phyloP scores from a whole-genome alignment of 2,888 invertebrate species.

The Hirtodrosophila trivittata region DNA sequence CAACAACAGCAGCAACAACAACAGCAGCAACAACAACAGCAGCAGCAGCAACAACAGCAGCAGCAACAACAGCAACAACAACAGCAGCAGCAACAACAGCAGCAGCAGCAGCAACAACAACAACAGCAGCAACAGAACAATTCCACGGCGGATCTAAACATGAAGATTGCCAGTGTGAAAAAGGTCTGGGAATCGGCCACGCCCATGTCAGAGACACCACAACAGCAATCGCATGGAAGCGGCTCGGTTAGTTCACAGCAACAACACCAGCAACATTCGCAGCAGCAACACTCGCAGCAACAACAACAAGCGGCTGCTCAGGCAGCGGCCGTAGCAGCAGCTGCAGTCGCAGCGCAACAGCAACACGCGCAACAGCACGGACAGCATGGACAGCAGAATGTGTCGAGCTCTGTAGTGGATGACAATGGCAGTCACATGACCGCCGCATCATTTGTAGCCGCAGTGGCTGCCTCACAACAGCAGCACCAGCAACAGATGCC shows the following conservation, averaged over 20 bases:
- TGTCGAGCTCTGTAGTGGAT: slow-evolving; percentile 58
- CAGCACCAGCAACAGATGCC: slow-evolving; percentile 76
- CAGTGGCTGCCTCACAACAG: slow-evolving; percentile 80
- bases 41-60: too few species aligned
- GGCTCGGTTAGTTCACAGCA: slow-evolving; percentile 53
- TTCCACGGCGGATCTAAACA: slow-evolving; percentile 94
- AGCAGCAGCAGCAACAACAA: too few species aligned
- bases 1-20: slow-evolving; percentile 70
- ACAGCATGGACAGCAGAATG: slow-evolving; percentile 49
- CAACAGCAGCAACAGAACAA: slow-evolving; percentile 90
- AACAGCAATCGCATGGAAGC: slow-evolving; percentile 31
- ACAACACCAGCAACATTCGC: slow-evolving; percentile 42
- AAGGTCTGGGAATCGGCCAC: slow-evolving; percentile 89
- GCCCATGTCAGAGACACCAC: slow-evolving; percentile 85
- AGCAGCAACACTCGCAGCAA: slow-evolving; percentile 32
- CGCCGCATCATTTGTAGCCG: slow-evolving; percentile 80
- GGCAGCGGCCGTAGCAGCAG: too few species aligned
- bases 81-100: too few species aligned
- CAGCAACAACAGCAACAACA: too few species aligned
- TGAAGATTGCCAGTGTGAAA: slow-evolving; percentile 97
- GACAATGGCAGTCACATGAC: slow-evolving; percentile 76
- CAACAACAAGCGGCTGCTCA: slow-evolving; percentile 2
- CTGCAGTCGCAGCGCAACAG: slow-evolving; percentile 53
- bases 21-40: too few species aligned
- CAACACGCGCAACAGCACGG: slow-evolving; percentile 64